phyloP scores from a whole-genome alignment of 2,888 invertebrate species.

The Diabrotica balteata region DNA sequence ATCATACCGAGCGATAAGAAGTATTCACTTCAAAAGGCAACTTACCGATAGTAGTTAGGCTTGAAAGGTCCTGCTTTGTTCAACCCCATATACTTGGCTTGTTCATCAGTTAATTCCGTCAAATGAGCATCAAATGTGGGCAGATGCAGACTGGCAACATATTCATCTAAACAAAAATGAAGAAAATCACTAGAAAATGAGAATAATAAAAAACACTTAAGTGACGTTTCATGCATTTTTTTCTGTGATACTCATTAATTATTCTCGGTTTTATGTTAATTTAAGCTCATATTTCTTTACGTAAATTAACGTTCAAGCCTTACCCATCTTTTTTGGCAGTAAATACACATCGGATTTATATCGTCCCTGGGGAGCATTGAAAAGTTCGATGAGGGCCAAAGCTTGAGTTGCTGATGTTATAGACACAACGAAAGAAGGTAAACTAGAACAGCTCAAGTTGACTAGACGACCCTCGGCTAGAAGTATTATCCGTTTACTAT shows the following conservation, averaged over 20 bases:
- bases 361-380: slow-evolving; percentile 92
- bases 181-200: too few relatives aligned
- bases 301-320: slow-evolving; percentile 40
- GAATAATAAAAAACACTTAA: too few relatives aligned
- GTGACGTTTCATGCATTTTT: too few relatives aligned
- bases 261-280: too few relatives aligned
- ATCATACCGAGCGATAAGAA: too few relatives aligned
- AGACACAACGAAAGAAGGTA: slow-evolving; percentile 97
- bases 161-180: slow-evolving; percentile 76
- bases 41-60: slow-evolving; percentile 95
- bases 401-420: slow-evolving; percentile 98
- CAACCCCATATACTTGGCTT: slow-evolving; percentile 96
- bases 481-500: slow-evolving; percentile 92
- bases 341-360: slow-evolving; percentile 98
- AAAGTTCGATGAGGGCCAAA: slow-evolving; percentile 94
- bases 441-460: slow-evolving; percentile 94
- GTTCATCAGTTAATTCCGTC: slow-evolving; percentile 94
- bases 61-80: slow-evolving; percentile 99
- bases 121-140: slow-evolving; percentile 97
- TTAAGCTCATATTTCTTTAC: too few relatives aligned
- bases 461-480: slow-evolving; percentile 95
- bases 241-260: too few relatives aligned
- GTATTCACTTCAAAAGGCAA: too few relatives aligned
- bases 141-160: slow-evolving; percentile 95
- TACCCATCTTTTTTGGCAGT: slow-evolving; percentile 98